Percentiles rank a stretch among this genome's conserved stretches.
These are phyloP conservation scores for Lophura nycthemera DNA, from an alignment of 2,113 vertebrate genomes.

Conservation along the genomic window DNA sequence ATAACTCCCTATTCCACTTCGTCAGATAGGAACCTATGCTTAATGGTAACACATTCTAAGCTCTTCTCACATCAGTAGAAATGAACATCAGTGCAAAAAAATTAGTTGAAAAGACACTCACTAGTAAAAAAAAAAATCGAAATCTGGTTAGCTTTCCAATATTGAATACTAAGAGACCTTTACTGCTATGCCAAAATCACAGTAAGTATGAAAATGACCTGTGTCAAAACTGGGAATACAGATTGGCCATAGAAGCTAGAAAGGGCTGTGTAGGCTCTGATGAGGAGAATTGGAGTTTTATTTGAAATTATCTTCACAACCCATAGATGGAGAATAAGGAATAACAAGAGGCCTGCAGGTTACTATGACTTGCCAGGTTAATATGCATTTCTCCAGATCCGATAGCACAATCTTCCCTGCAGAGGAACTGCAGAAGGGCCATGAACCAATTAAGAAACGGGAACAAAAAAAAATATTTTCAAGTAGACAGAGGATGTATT, in stretches of 20 bases:
- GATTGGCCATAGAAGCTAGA: not conserved
- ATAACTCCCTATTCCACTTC: not conserved
- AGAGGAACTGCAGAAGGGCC: not conserved
- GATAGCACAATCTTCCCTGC: not conserved
- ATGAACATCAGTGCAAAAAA: not conserved
- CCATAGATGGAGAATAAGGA: not conserved
- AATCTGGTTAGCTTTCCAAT: not conserved
- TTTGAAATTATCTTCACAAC: conserved; percentile 10
- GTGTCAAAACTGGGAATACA: not conserved
- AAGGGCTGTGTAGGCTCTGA: not conserved
- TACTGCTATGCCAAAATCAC: not conserved
- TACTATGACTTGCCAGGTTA: not conserved
- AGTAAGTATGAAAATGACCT: not conserved
- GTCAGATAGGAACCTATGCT: not conserved
- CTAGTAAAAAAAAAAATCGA: not conserved
- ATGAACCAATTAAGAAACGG: not conserved
- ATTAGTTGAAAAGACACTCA: not conserved
- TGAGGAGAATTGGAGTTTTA: not conserved
- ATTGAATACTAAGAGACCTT: not conserved
- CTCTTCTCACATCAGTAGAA: not conserved
- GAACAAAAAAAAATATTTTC: not conserved
- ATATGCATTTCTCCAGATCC: not conserved
- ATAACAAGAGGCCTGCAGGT: not conserved
- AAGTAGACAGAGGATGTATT: not conserved
- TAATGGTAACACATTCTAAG: not conserved